Conservation (phyloP, 2,797 vertebrate genomes). For the Falco naumanni region DNA sequence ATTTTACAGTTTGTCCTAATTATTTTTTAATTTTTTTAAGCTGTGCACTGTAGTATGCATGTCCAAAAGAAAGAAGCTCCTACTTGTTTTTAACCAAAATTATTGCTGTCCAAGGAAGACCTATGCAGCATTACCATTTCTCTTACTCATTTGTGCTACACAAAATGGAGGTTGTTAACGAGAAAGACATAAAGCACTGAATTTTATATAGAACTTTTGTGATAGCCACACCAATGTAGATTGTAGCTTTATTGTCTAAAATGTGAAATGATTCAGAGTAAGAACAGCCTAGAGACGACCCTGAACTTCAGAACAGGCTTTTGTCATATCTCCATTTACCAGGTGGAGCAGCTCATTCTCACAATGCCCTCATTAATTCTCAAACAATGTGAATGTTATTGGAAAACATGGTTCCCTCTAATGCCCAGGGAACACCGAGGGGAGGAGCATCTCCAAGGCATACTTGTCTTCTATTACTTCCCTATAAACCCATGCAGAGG, state of each 20-base stretch:
- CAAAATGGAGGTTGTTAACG: neutral
- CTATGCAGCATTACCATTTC: neutral
- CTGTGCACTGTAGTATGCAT: neutral
- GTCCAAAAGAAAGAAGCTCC: neutral
- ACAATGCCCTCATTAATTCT: neutral
- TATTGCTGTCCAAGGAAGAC: neutral
- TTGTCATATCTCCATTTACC: neutral
- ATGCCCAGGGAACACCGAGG: neutral
- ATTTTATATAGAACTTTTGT: neutral
- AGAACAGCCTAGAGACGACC: neutral
- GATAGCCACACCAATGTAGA: neutral
- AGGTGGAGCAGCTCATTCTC: neutral
- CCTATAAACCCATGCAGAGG: neutral
- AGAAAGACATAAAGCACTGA: neutral
- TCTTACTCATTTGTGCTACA: neutral
- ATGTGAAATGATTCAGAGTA: neutral
- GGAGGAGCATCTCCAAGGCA: neutral
- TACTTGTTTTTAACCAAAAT: neutral
- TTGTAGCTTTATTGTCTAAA: neutral
- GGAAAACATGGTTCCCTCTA: neutral
- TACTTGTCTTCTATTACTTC: neutral
- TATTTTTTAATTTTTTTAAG: neutral
- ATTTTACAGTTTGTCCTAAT: neutral
- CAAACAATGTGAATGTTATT: neutral
- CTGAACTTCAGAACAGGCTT: neutral